Percentiles rank a stretch among this genome's conserved stretches.
These are phyloP conservation scores for Carpatolechia fugitivella DNA, from an alignment of 2,888 invertebrate genomes.

Conservation along the genomic window DNA sequence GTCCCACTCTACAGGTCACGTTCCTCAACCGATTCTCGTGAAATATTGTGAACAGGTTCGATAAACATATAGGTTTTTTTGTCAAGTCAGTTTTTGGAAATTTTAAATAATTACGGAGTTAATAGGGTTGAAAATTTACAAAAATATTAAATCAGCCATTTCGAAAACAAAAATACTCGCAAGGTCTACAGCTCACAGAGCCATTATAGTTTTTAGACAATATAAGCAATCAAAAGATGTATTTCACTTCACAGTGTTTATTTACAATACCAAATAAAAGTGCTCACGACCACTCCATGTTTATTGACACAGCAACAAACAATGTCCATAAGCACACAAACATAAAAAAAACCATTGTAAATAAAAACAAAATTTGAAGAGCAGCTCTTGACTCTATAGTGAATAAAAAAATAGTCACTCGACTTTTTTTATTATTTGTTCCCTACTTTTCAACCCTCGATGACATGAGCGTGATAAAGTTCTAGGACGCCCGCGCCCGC, in stretches of 20 bases:
- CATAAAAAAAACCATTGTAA: conserved; percentile 20
- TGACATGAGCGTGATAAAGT: not conserved
- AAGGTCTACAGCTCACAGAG: no score
- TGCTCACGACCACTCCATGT: not conserved
- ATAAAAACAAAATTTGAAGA: conserved; percentile 11
- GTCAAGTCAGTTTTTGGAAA: no score
- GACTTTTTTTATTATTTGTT: conserved; percentile 27
- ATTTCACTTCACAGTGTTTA: not conserved
- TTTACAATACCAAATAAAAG: not conserved
- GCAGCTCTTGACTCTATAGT: conserved; percentile 21
- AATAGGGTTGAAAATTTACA: no score
- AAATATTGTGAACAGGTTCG: no score
- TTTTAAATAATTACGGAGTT: no score
- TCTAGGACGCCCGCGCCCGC: not conserved
- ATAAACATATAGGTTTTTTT: no score
- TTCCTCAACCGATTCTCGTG: no score
- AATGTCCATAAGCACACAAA: conserved; percentile 12
- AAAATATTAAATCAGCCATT: no score
- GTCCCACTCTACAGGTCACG: no score
- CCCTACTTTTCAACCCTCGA: not conserved
- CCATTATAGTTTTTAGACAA: no score
- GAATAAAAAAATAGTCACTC: conserved; percentile 27
- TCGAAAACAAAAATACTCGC: no score
- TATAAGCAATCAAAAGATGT: not conserved
- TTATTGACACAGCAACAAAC: conserved; percentile 1